These are phyloP conservation scores for Asbolus verrucosus DNA, from an alignment of 1,140 invertebrate genomes.

Conservation along the genomic window DNA sequence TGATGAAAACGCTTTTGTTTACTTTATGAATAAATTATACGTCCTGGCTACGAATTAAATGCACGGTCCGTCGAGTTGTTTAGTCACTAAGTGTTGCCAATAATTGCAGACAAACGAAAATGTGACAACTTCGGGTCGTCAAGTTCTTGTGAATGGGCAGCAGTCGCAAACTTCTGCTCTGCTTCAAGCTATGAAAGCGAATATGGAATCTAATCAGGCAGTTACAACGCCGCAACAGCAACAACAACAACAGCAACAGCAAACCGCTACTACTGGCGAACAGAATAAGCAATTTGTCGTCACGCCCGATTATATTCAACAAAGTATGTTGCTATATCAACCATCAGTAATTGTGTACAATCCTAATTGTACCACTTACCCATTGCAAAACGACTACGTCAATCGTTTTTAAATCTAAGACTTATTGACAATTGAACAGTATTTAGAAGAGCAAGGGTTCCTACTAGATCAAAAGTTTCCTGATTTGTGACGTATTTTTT, in stretches of 20 bases:
- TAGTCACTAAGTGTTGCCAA: conserved; percentile 29
- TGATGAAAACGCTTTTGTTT: conserved; percentile 28
- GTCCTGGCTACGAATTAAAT: background rate
- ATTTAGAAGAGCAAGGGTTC: conserved; percentile 56
- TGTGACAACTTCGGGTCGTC: conserved; percentile 49
- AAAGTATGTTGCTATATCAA: conserved; percentile 76
- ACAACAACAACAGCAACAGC: conserved; percentile 57
- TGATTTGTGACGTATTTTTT: conserved; percentile 42
- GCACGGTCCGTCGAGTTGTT: conserved; percentile 14
- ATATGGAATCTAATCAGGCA: conserved; percentile 53
- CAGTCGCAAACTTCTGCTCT: conserved; percentile 60
- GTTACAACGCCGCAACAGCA: conserved; percentile 33
- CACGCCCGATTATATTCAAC: conserved; percentile 89
- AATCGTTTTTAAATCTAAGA: conserved; percentile 51
- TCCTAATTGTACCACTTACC: conserved; percentile 63
- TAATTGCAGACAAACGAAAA: conserved; percentile 49
- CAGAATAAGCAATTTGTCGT: conserved; percentile 81
- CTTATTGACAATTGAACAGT: conserved; percentile 33
- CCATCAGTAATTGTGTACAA: conserved; percentile 65
- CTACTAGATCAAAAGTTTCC: conserved; percentile 53
- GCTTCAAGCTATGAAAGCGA: conserved; percentile 61
- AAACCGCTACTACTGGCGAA: conserved; percentile 64
- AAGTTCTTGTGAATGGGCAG: conserved; percentile 63
- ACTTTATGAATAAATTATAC: background rate
- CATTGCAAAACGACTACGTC: conserved; percentile 65